Evolutionary conservation across 2,888 invertebrate genomes (phyloP).

Genomic region (Elmis aenea): DNA sequence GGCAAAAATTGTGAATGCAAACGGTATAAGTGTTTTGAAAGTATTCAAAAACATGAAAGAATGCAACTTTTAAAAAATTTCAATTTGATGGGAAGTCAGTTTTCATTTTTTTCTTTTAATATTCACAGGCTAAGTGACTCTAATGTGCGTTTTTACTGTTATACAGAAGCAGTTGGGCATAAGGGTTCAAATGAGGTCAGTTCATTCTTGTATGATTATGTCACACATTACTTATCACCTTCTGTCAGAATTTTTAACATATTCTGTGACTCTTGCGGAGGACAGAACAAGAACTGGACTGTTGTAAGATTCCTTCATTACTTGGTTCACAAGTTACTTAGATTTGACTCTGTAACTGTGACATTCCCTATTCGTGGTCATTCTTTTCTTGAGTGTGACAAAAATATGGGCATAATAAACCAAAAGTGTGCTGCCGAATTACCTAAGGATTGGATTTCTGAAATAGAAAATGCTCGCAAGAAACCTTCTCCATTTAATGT

Average conservation of each 20-base stretch:
- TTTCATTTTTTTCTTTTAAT: conserved; percentile 27
- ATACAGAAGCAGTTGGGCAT: conserved; percentile 26
- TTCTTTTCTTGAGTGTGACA: conserved; percentile 25
- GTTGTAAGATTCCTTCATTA: conserved; percentile 25
- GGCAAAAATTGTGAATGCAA: too few relatives aligned
- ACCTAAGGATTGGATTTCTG: too few relatives aligned
- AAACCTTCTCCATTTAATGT: too few relatives aligned
- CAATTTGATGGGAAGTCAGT: too few relatives aligned
- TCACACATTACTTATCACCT: conserved; percentile 9
- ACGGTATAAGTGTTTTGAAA: too few relatives aligned
- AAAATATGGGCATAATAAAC: conserved; percentile 22
- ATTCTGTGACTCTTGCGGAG: conserved; percentile 26
- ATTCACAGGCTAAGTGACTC: conserved; percentile 26
- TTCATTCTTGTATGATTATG: conserved; percentile 13
- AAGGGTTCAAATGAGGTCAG: conserved; percentile 22
- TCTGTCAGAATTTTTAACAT: conserved; percentile 19
- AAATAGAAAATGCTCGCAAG: too few relatives aligned
- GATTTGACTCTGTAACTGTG: conserved; percentile 21
- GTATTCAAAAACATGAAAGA: too few relatives aligned
- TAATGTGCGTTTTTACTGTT: conserved; percentile 26
- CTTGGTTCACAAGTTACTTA: conserved; percentile 21
- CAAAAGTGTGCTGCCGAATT: too few relatives aligned
- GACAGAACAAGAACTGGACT: too few relatives aligned
- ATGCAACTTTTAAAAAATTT: too few relatives aligned
- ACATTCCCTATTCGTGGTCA: conserved; percentile 27